A percentile compares a stretch with the other conserved stretches of the same genome.
These are phyloP conservation scores for Enteromius fasciolatus DNA, from an alignment of 2,797 vertebrate species.

Conservation along the genomic window DNA sequence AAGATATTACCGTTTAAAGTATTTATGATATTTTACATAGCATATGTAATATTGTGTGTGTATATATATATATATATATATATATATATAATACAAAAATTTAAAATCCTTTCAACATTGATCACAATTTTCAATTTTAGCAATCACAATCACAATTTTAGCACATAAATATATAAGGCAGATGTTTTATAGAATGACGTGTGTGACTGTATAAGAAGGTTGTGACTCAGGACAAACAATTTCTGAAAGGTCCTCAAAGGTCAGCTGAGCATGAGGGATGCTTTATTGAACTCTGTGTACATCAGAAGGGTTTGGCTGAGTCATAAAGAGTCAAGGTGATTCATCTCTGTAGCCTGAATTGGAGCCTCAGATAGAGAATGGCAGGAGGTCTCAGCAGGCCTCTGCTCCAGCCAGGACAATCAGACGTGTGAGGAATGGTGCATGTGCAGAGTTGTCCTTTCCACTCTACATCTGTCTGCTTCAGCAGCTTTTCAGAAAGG, in stretches of 20 bases:
- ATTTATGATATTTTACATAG: background rate
- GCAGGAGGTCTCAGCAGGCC: constrained; percentile 38
- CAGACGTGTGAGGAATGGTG: constrained; percentile 24
- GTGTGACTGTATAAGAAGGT: background rate
- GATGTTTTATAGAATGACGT: background rate
- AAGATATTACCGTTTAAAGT: background rate
- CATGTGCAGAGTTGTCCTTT: constrained; percentile 26
- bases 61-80: too few relatives aligned
- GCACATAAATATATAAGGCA: background rate
- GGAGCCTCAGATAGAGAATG: constrained; percentile 20
- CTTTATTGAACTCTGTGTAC: constrained; percentile 30
- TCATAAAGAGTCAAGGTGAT: constrained; percentile 47
- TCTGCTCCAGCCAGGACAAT: background rate
- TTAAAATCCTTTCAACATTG: background rate
- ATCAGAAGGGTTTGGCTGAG: constrained; percentile 45
- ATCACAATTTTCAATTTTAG: background rate
- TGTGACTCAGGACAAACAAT: constrained; percentile 21
- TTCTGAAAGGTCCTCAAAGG: constrained; percentile 21
- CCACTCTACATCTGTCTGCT: constrained; percentile 43
- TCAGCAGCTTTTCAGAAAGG: constrained; percentile 30
- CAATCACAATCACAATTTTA: background rate
- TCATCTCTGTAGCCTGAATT: constrained; percentile 38
- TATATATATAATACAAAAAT: constrained; percentile 4
- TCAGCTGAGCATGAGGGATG: constrained; percentile 24
- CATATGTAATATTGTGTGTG: background rate